Evolutionary conservation across 2,113 vertebrate genomes (phyloP), one percentile per base, ranked within the genome.

Genomic region (Nestor notabilis): DNA sequence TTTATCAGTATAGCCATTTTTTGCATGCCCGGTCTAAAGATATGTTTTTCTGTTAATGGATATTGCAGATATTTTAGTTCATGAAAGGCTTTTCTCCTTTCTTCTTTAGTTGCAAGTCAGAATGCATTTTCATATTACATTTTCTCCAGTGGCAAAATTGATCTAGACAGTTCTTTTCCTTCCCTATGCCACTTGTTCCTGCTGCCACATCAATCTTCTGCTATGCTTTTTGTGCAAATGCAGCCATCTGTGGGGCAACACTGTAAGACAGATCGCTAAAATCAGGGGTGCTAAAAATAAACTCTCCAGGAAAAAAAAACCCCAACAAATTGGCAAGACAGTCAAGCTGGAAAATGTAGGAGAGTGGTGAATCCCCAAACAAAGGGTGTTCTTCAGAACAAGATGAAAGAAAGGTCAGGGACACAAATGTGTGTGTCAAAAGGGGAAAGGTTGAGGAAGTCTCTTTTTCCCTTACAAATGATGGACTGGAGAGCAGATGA

Each of bases 221-320:
- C 69, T 81, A 63, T 46, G 72, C 24, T 89, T 96, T 92, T 87
- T 79, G 81, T 89, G 87, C 69, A 94, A 87, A 94, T 79, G 87
- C 60, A 91, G 61, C 77, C 77, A 94, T 89, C 87, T 95, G 89
- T 89, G 93, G 93, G 95, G 87, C 93, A 96, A 94, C 49, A 82
- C 52, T 76, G 65, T 64, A 87, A 84, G 33, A 88, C 43, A 58
- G 46, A 95, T 71, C 44, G 60, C 77, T 89, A 84, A 92, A 94
- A 87, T 68, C 69, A 79, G 28, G 29, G 35, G 16, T 60, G 43
- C 81, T 94, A 92, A 94, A 95, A 87, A 95, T 83, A 95, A 91
- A 87, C 31, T 84, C 74, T 82, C 39, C 37, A 58, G 28, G 10
- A 61, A 80, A 87, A 65, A 58, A 68, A 31, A 63, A 87, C n/a